Percentiles rank a stretch among this genome's conserved stretches.
phyloP scores from a whole-genome alignment of 2,797 vertebrate species.

The Staurois parvus region DNA sequence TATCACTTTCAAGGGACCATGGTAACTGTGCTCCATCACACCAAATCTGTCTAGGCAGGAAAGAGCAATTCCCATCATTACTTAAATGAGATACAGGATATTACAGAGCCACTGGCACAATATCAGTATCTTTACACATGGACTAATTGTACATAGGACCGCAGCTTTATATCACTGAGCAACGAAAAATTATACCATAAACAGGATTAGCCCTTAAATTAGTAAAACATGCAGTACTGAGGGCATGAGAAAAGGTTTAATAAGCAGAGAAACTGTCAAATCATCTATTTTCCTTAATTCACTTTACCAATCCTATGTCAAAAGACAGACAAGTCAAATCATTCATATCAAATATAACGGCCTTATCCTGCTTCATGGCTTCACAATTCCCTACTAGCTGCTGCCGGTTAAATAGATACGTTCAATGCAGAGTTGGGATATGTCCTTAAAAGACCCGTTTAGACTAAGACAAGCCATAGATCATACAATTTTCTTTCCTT shows the following conservation, averaged over 20 bases:
- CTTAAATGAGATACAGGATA: conserved; percentile 12
- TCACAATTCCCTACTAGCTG: neutral
- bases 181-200: neutral
- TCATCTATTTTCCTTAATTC: neutral
- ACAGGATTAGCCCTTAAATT: neutral
- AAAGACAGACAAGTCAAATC: neutral
- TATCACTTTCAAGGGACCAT: neutral
- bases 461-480: too few species aligned
- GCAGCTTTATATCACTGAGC: neutral
- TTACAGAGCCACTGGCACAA: neutral
- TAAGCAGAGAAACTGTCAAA: neutral
- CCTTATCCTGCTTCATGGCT: neutral
- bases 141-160: neutral
- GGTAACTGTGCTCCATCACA: neutral
- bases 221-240: neutral
- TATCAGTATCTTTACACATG: neutral
- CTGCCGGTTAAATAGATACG: neutral
- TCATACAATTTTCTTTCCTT: too few species aligned
- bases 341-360: neutral
- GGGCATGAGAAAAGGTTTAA: neutral
- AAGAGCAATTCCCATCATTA: neutral
- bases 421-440: neutral
- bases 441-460: too few species aligned
- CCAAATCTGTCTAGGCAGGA: neutral
- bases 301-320: neutral